phyloP scores from a whole-genome alignment of 2,797 vertebrate species.

The Sebastes taczanowskii region DNA sequence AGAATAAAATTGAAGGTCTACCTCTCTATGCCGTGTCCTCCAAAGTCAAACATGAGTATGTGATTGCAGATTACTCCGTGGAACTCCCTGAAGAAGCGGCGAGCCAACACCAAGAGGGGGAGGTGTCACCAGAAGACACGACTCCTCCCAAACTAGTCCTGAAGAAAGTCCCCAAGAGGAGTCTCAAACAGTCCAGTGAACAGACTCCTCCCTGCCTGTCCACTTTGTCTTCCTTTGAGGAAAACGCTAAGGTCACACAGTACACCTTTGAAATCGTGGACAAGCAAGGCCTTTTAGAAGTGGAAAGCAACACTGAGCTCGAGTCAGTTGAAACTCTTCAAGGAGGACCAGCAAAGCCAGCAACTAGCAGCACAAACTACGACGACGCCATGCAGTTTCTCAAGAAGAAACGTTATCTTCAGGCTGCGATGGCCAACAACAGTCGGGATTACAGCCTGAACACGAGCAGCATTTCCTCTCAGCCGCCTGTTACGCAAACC shows the following conservation, averaged over 20 bases:
- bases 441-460: conserved; percentile 92
- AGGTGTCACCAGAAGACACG: conserved; percentile 86
- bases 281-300: conserved; percentile 92
- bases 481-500: conserved; percentile 91
- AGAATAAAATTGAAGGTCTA: conserved; percentile 89
- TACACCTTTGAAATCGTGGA: conserved; percentile 97
- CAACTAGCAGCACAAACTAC: conserved; percentile 95
- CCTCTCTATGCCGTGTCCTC: conserved; percentile 90
- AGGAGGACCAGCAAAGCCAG: conserved; percentile 90
- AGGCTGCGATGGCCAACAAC: conserved; percentile 89
- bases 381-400: conserved; percentile 99
- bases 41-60: conserved; percentile 98
- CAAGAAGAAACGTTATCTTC: conserved; percentile 98
- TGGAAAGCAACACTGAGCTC: conserved; percentile 89
- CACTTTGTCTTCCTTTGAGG: conserved; percentile 91
- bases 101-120: conserved; percentile 84
- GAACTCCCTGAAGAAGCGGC: conserved; percentile 91
- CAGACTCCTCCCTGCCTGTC: conserved; percentile 89
- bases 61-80: conserved; percentile 93
- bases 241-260: conserved; percentile 91
- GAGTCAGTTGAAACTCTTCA: conserved; percentile 92
- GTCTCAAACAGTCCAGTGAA: conserved; percentile 85
- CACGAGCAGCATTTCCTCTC: conserved; percentile 91
- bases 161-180: conserved; percentile 95
- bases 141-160: conserved; percentile 94